Evolutionary conservation across 2,797 vertebrate species (phyloP), one percentile per base, ranked within the genome.

Genomic region (Chaetodon trifasciatus): DNA sequence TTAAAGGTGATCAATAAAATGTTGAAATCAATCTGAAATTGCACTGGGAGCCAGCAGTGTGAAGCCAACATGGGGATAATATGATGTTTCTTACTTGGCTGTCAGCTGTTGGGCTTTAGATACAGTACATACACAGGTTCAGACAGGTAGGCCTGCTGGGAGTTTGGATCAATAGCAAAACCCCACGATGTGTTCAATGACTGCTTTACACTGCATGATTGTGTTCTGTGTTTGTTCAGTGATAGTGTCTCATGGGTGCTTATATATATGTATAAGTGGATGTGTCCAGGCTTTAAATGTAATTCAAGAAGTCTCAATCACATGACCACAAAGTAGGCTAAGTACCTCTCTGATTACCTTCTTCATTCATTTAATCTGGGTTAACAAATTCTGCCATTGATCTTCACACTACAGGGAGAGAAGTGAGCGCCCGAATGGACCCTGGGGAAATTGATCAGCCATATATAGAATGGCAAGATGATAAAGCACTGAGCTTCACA

Each of bases 371-470:
- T 81, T 79, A 76, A 86, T 87, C 82, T 76, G 60, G 78, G 74
- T 76, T 82, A 86, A 88, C 85, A 86, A 89, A 91, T 91, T 82
- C 82, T 3, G 5, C 69, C 79, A 89, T 90, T 84, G 90, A 91
- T 92, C 78, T 68, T 21, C 1, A 53, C 8, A 39, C 66, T 44
- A 39, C 39, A 11, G 71, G 73, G 71, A 79, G 81, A 76, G 52
- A 61, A 79, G 80, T 39, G 37, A 65, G 23, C 23, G 19, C 35
- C 65, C 9, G 5, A 68, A 21, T 15, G 44, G 52, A 28, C 86
- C 86, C 79, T 17, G 62, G 88, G 88, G 88, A 82, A 71, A 83
- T 71, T 56, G 80, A 86, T 86, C 68, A 50, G 66, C 61, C 64
- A 62, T 66, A 37, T 66, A 70, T 13, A 67, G 63, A 86, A 60